phyloP scores from a whole-genome alignment of 1,140 invertebrate species.

The Conopomorpha cramerella region DNA sequence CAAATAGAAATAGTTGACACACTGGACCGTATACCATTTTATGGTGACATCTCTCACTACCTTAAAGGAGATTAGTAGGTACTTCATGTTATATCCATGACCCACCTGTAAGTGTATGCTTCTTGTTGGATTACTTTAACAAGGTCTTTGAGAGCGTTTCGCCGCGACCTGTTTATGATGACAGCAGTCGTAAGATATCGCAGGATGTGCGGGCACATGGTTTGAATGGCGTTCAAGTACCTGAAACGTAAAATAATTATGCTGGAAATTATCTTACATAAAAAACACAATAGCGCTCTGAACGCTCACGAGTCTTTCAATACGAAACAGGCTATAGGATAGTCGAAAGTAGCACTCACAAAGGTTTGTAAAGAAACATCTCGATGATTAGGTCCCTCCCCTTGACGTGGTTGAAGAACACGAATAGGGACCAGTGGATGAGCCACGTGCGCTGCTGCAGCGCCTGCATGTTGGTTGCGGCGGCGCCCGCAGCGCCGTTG shows the following conservation, averaged over 20 bases:
- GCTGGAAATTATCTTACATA: conserved; percentile 4
- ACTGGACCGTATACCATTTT: too few species aligned
- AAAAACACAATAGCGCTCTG: conserved; percentile 5
- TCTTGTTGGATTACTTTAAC: conserved; percentile 99
- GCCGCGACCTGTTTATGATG: conserved; percentile 89
- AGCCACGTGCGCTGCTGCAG: conserved; percentile 99
- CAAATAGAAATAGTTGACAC: too few species aligned
- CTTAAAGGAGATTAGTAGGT: too few species aligned
- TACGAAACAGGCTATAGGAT: conserved; percentile 8
- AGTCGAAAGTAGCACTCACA: conserved; percentile 73
- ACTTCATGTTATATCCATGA: too few species aligned
- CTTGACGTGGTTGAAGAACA: conserved; percentile 98
- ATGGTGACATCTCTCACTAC: too few species aligned
- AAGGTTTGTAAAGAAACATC: conserved; percentile 94
- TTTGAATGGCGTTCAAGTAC: conserved; percentile 98
- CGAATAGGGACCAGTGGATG: conserved; percentile 98
- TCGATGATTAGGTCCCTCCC: conserved; percentile 97
- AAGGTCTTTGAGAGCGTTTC: conserved; percentile 94
- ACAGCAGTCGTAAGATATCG: conserved; percentile 97
- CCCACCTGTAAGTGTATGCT: conserved; percentile 91
- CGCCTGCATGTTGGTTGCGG: conserved; percentile 77
- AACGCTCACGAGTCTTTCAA: too few species aligned
- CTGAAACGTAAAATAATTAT: too few species aligned
- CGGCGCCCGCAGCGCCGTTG: conserved; percentile 76
- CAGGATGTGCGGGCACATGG: conserved; percentile 98